Evolutionary conservation across 2,113 vertebrate species (phyloP).

Genomic region (Phainopepla nitens): DNA sequence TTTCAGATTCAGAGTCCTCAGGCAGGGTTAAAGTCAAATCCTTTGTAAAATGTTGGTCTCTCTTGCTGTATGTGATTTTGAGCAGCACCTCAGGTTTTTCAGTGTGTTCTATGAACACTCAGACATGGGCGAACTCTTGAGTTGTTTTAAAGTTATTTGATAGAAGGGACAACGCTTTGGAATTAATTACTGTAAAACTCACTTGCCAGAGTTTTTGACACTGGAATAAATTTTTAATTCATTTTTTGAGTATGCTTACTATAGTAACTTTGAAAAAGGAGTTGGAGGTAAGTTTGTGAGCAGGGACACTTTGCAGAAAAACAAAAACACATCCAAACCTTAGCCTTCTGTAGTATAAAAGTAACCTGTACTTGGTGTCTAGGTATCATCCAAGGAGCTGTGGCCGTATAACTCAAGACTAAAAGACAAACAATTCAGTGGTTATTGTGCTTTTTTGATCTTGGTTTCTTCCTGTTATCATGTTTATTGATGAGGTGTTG

Average conservation of each 20-base stretch:
- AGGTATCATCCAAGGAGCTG: neutral
- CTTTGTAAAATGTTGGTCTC: neutral
- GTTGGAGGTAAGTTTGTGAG: neutral
- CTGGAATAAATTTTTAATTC: neutral
- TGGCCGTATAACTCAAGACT: neutral
- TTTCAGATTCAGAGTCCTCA: neutral
- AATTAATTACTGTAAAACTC: neutral
- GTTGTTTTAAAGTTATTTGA: neutral
- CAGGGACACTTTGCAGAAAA: neutral
- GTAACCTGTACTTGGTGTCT: neutral
- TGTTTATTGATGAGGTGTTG: neutral
- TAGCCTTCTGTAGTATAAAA: neutral
- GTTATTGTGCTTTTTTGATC: neutral
- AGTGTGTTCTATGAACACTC: neutral
- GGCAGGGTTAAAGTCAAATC: neutral
- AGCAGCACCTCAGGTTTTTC: neutral
- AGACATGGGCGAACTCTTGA: neutral
- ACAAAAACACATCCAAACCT: neutral
- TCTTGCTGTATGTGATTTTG: neutral
- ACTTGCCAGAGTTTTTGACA: neutral
- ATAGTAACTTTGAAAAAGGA: neutral
- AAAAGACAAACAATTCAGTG: neutral
- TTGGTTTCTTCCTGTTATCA: neutral
- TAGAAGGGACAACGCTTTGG: neutral
- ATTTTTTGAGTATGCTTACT: neutral